Base-by-base conservation (phyloP, 2,888 invertebrate species). In the Ceramica pisi region DNA sequence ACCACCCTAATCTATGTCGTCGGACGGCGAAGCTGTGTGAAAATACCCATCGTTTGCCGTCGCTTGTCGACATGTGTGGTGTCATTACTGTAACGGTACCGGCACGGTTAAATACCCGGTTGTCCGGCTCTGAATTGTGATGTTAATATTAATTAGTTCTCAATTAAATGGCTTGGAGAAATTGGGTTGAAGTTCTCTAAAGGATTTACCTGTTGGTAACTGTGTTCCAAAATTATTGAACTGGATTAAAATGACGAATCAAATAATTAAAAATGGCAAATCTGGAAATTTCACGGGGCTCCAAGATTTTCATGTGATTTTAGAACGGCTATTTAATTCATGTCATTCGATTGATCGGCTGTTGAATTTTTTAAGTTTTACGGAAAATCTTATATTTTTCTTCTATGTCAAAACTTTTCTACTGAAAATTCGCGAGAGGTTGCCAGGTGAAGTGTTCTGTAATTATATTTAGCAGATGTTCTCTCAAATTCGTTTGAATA, bases 21-120 rank as follows among this genome's bases (percentile, higher is more conserved):
- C 75, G 82, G 86, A 89, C 88, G 90, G 86, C 81, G 82, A 81
- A 85, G 85, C 90, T 92, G 92, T 92, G 92, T 92, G 92, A 92
- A 92, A 92, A 92, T 91, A 92, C 88, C 85, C 91, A 92, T 91
- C 89, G 86, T 85, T 82, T 82, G 86, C 69, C 83, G 87, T 87
- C 87, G 86, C 88, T 87, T 89, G 87, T 87, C 90, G 83, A 90
- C 92, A 92, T 92, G 92, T 92, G 91, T 88, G 91, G 91, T 85
- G 86, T 84, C 87, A 93, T 93, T 92, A 92, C 73, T 66, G 80
- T 92, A 93, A 93, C 93, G 93, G 93, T 89, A 89, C 82, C 69
- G 57, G 78, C 80, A 86, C 89, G 86, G 87, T 87, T 90, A 92
- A 92, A 89, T 88, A 86, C 86, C 80, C 74, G 69, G 71, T 26